Evolutionary conservation across 2,888 invertebrate species (phyloP).

Genomic region (Papilio demoleus): DNA sequence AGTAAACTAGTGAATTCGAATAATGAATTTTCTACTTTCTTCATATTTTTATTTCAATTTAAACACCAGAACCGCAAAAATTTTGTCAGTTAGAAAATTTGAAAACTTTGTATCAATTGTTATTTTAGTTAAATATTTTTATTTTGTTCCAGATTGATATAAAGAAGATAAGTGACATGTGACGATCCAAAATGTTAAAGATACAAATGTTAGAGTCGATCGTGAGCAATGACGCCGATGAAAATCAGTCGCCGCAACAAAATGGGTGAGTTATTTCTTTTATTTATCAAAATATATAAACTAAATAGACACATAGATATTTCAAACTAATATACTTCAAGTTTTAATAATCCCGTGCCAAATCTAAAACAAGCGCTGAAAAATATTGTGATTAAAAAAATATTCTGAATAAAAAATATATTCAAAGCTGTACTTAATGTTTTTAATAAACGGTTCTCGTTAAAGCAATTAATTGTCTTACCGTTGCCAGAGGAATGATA

Average conservation of each 20-base stretch:
- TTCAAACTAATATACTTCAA: too few relatives aligned
- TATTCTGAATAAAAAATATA: too few relatives aligned
- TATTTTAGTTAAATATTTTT: conserved; percentile 3
- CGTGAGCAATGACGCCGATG: conserved; percentile 85
- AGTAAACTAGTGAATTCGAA: background rate
- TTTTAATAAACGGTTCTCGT: too few relatives aligned
- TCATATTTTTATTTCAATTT: background rate
- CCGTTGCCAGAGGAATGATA: too few relatives aligned
- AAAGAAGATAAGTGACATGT: conserved; percentile 69
- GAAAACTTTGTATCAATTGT: background rate
- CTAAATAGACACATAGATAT: too few relatives aligned
- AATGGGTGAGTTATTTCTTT: conserved; percentile 66
- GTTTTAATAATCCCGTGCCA: too few relatives aligned
- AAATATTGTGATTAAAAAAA: too few relatives aligned
- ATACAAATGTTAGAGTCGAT: conserved; percentile 90
- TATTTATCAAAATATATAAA: background rate
- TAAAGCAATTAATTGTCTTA: too few relatives aligned
- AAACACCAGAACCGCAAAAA: background rate
- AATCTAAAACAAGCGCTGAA: too few relatives aligned
- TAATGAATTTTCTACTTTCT: background rate
- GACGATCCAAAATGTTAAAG: conserved; percentile 85
- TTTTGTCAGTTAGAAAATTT: background rate
- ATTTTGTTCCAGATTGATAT: conserved; percentile 48
- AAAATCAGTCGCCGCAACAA: conserved; percentile 69
- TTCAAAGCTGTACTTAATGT: too few relatives aligned